Evolutionary conservation across 2,113 vertebrate genomes (phyloP).

Genomic region (Mormyrus lacerda): DNA sequence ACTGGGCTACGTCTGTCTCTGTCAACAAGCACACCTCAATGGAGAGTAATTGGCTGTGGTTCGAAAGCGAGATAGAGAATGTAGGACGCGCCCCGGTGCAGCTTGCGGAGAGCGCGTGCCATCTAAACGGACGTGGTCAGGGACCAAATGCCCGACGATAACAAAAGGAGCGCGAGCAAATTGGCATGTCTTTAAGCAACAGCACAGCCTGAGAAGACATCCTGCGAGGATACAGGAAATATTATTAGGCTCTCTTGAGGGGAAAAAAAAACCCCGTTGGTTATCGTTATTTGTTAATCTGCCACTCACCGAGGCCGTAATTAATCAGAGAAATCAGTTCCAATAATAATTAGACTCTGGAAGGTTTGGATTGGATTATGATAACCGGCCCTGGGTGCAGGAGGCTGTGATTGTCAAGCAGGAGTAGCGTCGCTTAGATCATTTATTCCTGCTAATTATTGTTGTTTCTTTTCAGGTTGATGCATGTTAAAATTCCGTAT

Average conservation of each 20-base stretch:
- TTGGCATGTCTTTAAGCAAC: conserved; percentile 41
- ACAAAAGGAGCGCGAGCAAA: conserved; percentile 51
- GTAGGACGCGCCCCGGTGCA: conserved; percentile 57
- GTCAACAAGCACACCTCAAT: conserved; percentile 60
- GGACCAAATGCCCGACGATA: conserved; percentile 74
- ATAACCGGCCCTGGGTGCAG: neutral
- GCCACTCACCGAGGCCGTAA: conserved; percentile 59
- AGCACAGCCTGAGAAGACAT: conserved; percentile 67
- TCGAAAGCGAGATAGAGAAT: conserved; percentile 71
- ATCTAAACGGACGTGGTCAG: conserved; percentile 72
- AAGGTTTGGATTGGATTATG: conserved; percentile 25
- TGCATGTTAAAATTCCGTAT: neutral
- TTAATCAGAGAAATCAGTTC: conserved; percentile 64
- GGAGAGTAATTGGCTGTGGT: conserved; percentile 73
- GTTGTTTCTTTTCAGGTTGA: neutral
- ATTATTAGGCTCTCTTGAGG: conserved; percentile 65
- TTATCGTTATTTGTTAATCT: conserved; percentile 67
- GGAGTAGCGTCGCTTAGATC: neutral
- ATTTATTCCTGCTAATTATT: neutral
- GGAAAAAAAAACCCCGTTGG: conserved; percentile 58
- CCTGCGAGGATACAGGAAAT: conserved; percentile 67
- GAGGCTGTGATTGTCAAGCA: neutral
- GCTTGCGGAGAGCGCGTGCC: conserved; percentile 52
- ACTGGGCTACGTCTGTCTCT: conserved; percentile 58
- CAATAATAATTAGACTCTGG: conserved; percentile 41